Conservation (phyloP, 2,113 vertebrate genomes). For the Hirundichthys speculiger region DNA sequence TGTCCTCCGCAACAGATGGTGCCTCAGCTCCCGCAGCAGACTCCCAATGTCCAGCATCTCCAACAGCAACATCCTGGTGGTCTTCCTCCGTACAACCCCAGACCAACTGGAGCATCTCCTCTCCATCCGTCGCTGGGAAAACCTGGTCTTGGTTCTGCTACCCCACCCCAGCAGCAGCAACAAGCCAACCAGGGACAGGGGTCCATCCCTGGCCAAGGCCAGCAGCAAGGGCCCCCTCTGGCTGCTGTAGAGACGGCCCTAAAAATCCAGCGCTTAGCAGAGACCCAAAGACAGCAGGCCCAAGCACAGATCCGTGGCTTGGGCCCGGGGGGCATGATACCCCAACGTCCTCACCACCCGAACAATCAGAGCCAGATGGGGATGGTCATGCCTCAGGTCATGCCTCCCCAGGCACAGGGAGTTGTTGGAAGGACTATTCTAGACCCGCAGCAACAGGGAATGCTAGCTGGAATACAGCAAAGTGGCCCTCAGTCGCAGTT, state of each 20-base stretch:
- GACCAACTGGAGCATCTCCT: constrained; percentile 86
- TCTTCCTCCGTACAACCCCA: constrained; percentile 85
- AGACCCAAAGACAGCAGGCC: constrained; percentile 92
- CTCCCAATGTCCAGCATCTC: constrained; percentile 80
- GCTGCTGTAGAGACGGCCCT: constrained; percentile 96
- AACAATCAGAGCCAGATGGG: constrained; percentile 86
- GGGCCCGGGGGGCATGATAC: constrained; percentile 79
- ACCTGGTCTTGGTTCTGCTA: constrained; percentile 88
- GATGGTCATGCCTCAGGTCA: constrained; percentile 87
- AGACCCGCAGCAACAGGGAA: constrained; percentile 78
- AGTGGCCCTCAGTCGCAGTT: constrained; percentile 86
- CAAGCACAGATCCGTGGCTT: constrained; percentile 85
- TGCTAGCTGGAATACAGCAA: constrained; percentile 83
- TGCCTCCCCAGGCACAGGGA: constrained; percentile 76
- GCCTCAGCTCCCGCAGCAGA: constrained; percentile 86
- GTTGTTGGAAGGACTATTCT: constrained; percentile 76
- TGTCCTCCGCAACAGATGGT: constrained; percentile 78
- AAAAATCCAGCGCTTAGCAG: constrained; percentile 94
- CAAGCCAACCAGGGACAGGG: constrained; percentile 71
- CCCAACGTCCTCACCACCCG: constrained; percentile 85
- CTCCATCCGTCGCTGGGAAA: constrained; percentile 90
- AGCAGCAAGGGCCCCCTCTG: constrained; percentile 86
- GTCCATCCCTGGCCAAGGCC: constrained; percentile 64
- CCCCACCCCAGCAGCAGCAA: constrained; percentile 86
- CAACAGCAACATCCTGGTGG: constrained; percentile 60